Evolutionary conservation across 2,888 invertebrate species (phyloP).

Genomic region (Nysson spinosus): DNA sequence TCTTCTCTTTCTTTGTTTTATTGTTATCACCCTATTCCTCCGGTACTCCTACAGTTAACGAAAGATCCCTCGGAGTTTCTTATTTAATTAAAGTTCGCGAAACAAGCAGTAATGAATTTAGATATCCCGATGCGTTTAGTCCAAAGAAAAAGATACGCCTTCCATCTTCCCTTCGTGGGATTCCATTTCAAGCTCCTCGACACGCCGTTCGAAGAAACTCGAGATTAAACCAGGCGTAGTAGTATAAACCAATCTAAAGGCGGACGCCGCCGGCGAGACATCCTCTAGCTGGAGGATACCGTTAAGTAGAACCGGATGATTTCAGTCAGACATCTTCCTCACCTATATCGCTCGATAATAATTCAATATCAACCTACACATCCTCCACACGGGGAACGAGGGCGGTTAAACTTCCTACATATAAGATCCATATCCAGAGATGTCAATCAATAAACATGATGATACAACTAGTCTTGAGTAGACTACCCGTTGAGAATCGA

Average conservation of each 20-base stretch:
- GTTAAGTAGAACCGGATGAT: conserved; percentile 17
- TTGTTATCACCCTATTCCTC: conserved; percentile 17
- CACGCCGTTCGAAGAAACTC: conserved; percentile 1
- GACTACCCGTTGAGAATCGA: neutral
- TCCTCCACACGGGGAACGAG: too few species aligned
- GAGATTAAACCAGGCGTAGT: conserved; percentile 52
- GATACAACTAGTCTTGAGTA: neutral
- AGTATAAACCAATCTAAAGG: conserved; percentile 38
- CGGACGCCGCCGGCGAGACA: conserved; percentile 12
- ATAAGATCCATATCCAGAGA: neutral
- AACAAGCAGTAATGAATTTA: conserved; percentile 68
- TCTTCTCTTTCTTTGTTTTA: neutral
- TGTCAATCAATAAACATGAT: neutral
- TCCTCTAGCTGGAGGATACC: neutral
- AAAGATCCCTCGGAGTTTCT: conserved; percentile 53
- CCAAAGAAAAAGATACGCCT: conserved; percentile 31
- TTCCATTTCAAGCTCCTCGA: conserved; percentile 27
- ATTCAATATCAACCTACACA: too few species aligned
- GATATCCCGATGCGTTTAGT: conserved; percentile 60
- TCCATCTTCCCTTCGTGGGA: conserved; percentile 10
- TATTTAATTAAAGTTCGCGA: conserved; percentile 71
- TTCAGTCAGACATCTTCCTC: neutral
- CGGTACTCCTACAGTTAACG: conserved; percentile 30
- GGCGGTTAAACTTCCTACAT: too few species aligned
- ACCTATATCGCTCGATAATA: too few species aligned